Base-by-base conservation (phyloP, 2,113 vertebrate species). In the Plecotus auritus region DNA sequence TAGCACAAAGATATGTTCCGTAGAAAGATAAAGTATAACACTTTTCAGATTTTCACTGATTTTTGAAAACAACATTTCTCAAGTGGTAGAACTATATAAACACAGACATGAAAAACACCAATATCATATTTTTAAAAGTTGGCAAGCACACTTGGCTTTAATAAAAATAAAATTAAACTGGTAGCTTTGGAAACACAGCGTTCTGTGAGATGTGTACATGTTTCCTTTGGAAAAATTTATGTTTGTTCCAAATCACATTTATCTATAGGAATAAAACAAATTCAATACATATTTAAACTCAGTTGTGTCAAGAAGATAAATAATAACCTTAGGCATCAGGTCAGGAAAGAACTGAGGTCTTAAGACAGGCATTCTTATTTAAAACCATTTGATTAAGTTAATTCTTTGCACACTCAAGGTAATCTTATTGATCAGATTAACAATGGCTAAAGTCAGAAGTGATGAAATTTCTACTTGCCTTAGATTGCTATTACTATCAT, bases 1-100 rank as follows among this genome's bases (percentile, higher is more conserved):
- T 72, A 90, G 77, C 81, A 94, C 70, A 87, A 84, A 95, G 87
- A 78, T 85, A 77, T 40, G 72, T 80, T 96, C 92, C 54, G 16
- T 84, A 95, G 59, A 83, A 91, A 94, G 88, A 92, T 82, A 95
- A 94, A 93, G 32, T 45, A 88, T 88, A 85, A 86, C 74, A 94
- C 30, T 73, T 84, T 95, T 91, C 76, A 91, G 37, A 92, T 95
- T 95, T 51, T 90, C 81, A 87, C 70, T 95, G 78, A 84, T 95
- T 92, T 96, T 95, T 93, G 26, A 76, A 91, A 91, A 82, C 92
- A 64, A 81, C 80, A 88, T 64, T 84, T 85, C 59, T 95, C 49
- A 85, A 54, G 9, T 94, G 72, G 74, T 70, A 81, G 61, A 95
- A 94, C 10, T 93, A 18, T 51, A 94, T 93, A 91, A 95, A 94